Evolutionary conservation across 2,888 invertebrate species (phyloP).

Genomic region (Lepeophtheirus nordmannii): DNA sequence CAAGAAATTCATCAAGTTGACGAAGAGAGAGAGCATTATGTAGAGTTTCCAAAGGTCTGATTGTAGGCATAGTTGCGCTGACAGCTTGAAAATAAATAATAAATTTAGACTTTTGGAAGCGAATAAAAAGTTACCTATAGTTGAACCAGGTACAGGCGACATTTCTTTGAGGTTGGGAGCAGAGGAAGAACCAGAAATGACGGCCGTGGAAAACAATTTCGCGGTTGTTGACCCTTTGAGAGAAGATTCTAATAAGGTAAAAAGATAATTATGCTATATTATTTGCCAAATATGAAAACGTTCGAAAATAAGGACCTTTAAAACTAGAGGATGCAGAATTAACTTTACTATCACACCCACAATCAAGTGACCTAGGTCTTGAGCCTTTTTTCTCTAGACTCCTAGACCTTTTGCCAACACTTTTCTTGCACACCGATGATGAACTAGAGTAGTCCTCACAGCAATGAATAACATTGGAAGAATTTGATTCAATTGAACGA

Average conservation of each 20-base stretch:
- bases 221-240: slow-evolving; percentile 49
- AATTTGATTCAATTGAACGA: neutral
- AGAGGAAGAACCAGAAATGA: slow-evolving; percentile 83
- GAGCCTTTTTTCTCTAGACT: slow-evolving; percentile 4
- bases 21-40: slow-evolving; percentile 88
- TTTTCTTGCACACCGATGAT: neutral
- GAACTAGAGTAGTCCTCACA: neutral
- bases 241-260: slow-evolving; percentile 27
- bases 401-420: slow-evolving; percentile 6
- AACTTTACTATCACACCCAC: neutral
- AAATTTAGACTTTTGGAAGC: neutral
- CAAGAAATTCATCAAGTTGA: slow-evolving; percentile 75
- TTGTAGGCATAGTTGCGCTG: slow-evolving; percentile 51
- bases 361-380: slow-evolving; percentile 11
- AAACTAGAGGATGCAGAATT: neutral
- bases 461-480: neutral
- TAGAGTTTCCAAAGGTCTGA: slow-evolving; percentile 87
- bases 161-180: slow-evolving; percentile 56
- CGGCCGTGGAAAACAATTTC: slow-evolving; percentile 85
- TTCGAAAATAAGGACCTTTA: neutral
- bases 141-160: neutral
- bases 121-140: neutral
- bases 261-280: neutral
- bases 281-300: too few relatives aligned
- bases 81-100: neutral